A percentile compares a stretch with the other conserved stretches of the same genome.
Conservation (phyloP, 1,140 invertebrate genomes). For the Tachypleus tridentatus region DNA sequence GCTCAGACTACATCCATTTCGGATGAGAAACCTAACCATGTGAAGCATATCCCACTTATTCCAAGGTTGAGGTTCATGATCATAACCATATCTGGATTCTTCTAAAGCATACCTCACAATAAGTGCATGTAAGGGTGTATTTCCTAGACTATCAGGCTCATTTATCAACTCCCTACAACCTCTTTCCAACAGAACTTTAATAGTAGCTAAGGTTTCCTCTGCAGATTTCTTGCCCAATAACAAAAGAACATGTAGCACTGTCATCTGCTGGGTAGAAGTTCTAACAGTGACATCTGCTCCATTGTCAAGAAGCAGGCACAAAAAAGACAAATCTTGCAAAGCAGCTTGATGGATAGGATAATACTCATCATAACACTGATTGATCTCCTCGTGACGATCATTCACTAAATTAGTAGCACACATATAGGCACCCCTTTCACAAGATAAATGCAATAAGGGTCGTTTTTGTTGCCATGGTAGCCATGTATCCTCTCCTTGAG, state of each 20-base stretch:
- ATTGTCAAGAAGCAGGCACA: conserved; percentile 47
- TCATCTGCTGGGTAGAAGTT: conserved; percentile 60
- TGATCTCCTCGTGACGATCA: conserved; percentile 54
- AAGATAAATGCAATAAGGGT: conserved; percentile 52
- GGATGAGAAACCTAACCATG: conserved; percentile 41
- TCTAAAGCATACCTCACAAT: conserved; percentile 57
- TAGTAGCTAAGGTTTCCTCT: conserved; percentile 51
- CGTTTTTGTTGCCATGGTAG: conserved; percentile 42
- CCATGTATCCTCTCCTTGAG: conserved; percentile 56
- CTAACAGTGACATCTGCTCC: conserved; percentile 53
- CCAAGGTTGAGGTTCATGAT: conserved; percentile 40
- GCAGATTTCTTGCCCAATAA: conserved; percentile 45
- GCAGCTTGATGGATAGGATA: conserved; percentile 60
- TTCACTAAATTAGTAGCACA: conserved; percentile 52
- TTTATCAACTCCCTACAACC: conserved; percentile 55
- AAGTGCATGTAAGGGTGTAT: conserved; percentile 46
- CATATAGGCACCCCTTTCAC: conserved; percentile 54
- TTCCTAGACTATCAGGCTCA: conserved; percentile 51
- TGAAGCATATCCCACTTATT: conserved; percentile 59
- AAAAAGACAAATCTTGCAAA: conserved; percentile 50
- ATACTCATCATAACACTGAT: conserved; percentile 59
- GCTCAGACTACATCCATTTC: conserved; percentile 49
- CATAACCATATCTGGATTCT: conserved; percentile 52
- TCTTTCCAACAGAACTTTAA: conserved; percentile 50
- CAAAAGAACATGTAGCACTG: conserved; percentile 46